Evolutionary conservation across 2,113 vertebrate species (phyloP).

Genomic region (Psammodynastes pulverulentus): DNA sequence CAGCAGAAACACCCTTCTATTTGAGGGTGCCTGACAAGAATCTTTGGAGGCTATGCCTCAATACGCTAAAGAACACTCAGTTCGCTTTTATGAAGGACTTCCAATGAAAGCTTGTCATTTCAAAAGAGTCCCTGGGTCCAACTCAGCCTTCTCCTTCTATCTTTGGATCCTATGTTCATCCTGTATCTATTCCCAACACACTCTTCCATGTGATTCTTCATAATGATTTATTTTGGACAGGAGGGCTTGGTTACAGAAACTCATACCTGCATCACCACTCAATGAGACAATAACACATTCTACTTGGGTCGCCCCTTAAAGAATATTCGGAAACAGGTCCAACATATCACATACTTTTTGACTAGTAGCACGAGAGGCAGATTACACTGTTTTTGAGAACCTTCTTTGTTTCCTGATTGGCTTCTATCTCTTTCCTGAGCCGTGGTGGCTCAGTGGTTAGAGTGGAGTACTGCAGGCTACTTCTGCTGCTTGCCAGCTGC

Average conservation of each 20-base stretch:
- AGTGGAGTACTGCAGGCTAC: too few relatives aligned
- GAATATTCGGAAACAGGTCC: not conserved
- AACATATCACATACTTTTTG: not conserved
- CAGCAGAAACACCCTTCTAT: not conserved
- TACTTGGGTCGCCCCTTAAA: not conserved
- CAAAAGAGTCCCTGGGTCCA: not conserved
- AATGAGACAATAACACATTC: not conserved
- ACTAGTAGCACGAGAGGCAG: not conserved
- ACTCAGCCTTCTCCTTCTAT: not conserved
- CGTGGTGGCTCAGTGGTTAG: too few relatives aligned
- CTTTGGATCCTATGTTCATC: not conserved
- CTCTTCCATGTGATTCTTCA: not conserved
- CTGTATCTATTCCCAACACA: not conserved
- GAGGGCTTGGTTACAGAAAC: not conserved
- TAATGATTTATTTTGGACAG: not conserved
- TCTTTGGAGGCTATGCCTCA: not conserved
- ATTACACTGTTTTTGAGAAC: not conserved
- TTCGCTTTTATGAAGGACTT: not conserved
- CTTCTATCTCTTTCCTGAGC: too few relatives aligned
- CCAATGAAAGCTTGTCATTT: not conserved
- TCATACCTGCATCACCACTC: not conserved
- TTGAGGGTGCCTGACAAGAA: not conserved
- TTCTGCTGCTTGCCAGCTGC: too few relatives aligned
- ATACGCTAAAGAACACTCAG: too few relatives aligned
- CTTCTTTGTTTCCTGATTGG: not conserved